Percentiles rank a stretch among this genome's conserved stretches.
Conservation (phyloP, 2,888 invertebrate genomes). For the Toxonevra muliebris region DNA sequence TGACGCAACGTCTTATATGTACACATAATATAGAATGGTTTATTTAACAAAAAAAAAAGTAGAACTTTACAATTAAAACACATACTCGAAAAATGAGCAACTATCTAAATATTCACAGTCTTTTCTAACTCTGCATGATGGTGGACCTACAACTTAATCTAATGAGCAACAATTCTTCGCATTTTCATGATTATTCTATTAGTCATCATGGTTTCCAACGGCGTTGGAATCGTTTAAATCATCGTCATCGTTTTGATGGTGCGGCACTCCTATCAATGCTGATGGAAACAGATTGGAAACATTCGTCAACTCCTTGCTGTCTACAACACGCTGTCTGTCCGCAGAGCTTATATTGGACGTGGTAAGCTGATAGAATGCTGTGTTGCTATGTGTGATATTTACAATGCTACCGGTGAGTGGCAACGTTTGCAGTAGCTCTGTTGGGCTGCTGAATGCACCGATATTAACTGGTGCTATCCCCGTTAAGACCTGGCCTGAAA, state of each 20-base stretch:
- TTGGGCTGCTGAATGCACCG: constrained; percentile 62
- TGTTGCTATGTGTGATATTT: constrained; percentile 64
- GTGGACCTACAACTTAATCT: no score
- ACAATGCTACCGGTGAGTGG: constrained; percentile 64
- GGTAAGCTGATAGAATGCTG: constrained; percentile 61
- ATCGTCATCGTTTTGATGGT: not conserved
- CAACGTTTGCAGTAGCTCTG: constrained; percentile 59
- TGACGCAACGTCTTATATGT: constrained; percentile 32
- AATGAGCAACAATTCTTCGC: no score
- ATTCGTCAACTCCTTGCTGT: constrained; percentile 48
- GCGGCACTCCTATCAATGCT: not conserved
- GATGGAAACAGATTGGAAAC: constrained; percentile 51
- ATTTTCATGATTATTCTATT: no score
- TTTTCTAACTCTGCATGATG: constrained; percentile 15
- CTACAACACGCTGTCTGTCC: constrained; percentile 54
- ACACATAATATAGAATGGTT: constrained; percentile 36
- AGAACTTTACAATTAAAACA: constrained; percentile 4
- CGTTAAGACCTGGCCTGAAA: constrained; percentile 68
- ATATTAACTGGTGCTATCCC: constrained; percentile 67
- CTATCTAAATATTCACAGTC: constrained; percentile 22
- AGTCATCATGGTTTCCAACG: constrained; percentile 33
- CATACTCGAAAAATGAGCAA: no score
- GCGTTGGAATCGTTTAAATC: constrained; percentile 28
- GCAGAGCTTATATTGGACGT: constrained; percentile 52
- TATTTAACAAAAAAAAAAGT: constrained; percentile 36